Percentiles rank a stretch among this genome's conserved stretches.
phyloP scores from a whole-genome alignment of 64 coral and sea anemone genomes.

The Actinia equina region DNA sequence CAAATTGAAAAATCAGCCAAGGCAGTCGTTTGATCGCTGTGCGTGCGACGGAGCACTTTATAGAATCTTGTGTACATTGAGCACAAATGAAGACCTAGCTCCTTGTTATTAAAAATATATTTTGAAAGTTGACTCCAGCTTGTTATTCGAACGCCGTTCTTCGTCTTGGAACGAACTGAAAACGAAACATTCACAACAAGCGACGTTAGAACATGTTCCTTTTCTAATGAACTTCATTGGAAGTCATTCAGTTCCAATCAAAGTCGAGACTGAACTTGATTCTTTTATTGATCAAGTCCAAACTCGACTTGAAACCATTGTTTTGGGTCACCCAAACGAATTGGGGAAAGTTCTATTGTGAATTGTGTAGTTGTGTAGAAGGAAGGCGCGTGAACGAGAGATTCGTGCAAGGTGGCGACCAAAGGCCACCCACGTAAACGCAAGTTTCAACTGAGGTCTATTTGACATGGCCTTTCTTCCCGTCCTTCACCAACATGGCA shows the following conservation, averaged over 20 bases:
- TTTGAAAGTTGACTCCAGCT: not conserved
- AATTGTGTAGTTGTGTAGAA: not conserved
- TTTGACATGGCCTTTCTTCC: no score
- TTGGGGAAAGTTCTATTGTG: not conserved
- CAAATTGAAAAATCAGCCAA: no score
- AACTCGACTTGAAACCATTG: no score
- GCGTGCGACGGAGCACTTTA: not conserved
- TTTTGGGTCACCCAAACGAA: no score
- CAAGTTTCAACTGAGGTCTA: no score
- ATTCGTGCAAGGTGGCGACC: no score
- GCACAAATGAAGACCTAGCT: not conserved
- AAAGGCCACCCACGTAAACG: no score
- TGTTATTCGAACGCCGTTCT: conserved; percentile 86
- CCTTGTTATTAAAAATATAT: not conserved
- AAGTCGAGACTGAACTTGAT: no score
- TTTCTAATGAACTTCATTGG: not conserved
- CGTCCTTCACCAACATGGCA: no score
- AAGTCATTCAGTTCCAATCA: no score
- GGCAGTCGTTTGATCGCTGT: not conserved
- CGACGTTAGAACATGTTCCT: not conserved
- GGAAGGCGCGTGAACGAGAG: no score
- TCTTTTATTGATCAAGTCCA: no score
- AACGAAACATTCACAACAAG: not conserved
- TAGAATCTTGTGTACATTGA: not conserved
- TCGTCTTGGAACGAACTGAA: conserved; percentile 84